phyloP scores from a whole-genome alignment of 2,888 invertebrate genomes.

The Gonocerus acuteangulatus region DNA sequence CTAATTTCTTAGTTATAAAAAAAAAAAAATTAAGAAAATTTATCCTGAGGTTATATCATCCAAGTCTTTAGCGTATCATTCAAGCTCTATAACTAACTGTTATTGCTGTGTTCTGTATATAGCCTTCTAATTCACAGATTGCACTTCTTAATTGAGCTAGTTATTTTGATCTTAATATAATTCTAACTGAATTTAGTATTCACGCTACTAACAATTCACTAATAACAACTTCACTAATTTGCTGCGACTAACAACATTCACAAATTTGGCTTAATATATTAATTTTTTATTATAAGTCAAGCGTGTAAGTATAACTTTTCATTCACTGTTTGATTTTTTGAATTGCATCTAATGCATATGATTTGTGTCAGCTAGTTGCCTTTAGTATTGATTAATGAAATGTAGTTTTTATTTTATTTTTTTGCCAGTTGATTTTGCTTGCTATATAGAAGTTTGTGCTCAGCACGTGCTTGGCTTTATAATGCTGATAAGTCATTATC shows the following conservation, averaged over 20 bases:
- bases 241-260: constrained; percentile 9
- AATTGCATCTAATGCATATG: neutral
- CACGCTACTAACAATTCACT: constrained; percentile 4
- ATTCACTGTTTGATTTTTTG: neutral
- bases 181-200: constrained; percentile 12
- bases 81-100: no score
- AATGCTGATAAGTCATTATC: neutral
- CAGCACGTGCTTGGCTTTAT: neutral
- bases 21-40: no score
- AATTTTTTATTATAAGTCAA: neutral
- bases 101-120: no score
- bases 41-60: no score
- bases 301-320: constrained; percentile 6
- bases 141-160: neutral
- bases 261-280: constrained; percentile 1
- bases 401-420: neutral
- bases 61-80: no score
- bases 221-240: constrained; percentile 15
- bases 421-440: neutral
- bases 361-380: neutral
- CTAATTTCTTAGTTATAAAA: neutral
- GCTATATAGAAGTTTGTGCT: neutral
- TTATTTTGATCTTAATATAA: constrained; percentile 12
- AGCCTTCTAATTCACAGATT: no score
- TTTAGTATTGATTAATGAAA: neutral